Evolutionary conservation across 2,888 invertebrate genomes (phyloP).

Genomic region (Drosophila paranaensis): DNA sequence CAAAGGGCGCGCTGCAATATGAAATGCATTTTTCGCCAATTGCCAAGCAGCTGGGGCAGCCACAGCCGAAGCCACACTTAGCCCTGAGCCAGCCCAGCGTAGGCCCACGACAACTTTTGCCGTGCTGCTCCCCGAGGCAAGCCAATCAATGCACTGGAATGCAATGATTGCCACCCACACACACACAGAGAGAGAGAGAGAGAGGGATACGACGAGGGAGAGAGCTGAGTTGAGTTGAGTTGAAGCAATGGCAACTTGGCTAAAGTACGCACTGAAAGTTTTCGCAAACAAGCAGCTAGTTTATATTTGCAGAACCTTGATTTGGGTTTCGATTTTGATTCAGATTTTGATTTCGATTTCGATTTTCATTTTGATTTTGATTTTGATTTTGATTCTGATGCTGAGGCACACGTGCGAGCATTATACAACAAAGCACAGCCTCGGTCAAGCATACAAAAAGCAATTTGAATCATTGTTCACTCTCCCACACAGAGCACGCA

Average conservation of each 20-base stretch:
- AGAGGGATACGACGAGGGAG: neutral
- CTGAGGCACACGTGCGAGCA: conserved; percentile 25
- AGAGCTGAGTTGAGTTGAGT: too few relatives aligned
- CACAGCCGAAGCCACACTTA: conserved; percentile 1
- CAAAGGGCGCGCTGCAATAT: conserved; percentile 19
- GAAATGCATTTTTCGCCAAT: conserved; percentile 29
- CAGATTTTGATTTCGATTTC: conserved; percentile 38
- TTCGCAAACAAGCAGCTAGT: conserved; percentile 57
- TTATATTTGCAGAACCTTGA: conserved; percentile 62
- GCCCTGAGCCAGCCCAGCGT: conserved; percentile 36
- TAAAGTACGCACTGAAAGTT: conserved; percentile 56
- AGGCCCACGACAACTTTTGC: conserved; percentile 38
- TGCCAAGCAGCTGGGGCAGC: conserved; percentile 12
- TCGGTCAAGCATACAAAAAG: conserved; percentile 27
- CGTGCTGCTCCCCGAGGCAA: conserved; percentile 12
- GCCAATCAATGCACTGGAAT: conserved; percentile 37
- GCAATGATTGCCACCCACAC: conserved; percentile 7
- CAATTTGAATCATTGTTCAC: conserved; percentile 56
- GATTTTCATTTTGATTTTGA: conserved; percentile 24
- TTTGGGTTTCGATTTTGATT: conserved; percentile 30
- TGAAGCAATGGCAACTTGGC: conserved; percentile 25
- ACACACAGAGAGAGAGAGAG: neutral
- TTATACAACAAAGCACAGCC: conserved; percentile 20
- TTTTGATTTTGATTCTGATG: conserved; percentile 19
- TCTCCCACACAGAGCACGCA: neutral